Evolutionary conservation across 1,140 invertebrate species (phyloP).

Genomic region (Cecropterus lyciades): DNA sequence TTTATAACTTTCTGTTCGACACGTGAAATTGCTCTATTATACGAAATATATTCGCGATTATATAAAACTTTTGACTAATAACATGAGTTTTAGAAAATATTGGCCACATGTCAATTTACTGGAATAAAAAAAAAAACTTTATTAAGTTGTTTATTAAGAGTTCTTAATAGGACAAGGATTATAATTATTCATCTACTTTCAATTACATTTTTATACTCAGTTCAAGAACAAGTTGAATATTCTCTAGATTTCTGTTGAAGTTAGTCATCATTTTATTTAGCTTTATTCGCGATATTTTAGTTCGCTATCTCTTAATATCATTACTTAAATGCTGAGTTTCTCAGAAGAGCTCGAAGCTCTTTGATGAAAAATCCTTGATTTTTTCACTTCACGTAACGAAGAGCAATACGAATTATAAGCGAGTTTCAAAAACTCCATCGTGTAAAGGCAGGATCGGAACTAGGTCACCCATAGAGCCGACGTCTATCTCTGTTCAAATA

Average conservation of each 20-base stretch:
- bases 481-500: slow-evolving; percentile 38
- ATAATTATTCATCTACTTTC: no score
- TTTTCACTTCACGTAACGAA: slow-evolving; percentile 22
- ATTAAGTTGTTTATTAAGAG: no score
- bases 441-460: slow-evolving; percentile 38
- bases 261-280: slow-evolving; percentile 16
- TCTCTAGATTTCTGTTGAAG: slow-evolving; percentile 12
- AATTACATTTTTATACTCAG: no score
- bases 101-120: no score
- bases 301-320: slow-evolving; percentile 29
- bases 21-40: no score
- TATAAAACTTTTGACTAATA: no score
- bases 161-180: no score
- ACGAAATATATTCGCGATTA: no score
- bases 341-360: slow-evolving; percentile 23
- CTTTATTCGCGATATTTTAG: slow-evolving; percentile 14
- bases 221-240: neutral
- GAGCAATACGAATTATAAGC: slow-evolving; percentile 38
- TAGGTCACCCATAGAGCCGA: slow-evolving; percentile 33
- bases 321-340: slow-evolving; percentile 32
- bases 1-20: no score
- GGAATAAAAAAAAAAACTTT: no score
- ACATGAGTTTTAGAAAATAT: no score
- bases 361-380: slow-evolving; percentile 25
- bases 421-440: slow-evolving; percentile 42